These are phyloP conservation scores for Drymonia ruficornis DNA, from an alignment of 2,888 invertebrate genomes.

Conservation along the genomic window DNA sequence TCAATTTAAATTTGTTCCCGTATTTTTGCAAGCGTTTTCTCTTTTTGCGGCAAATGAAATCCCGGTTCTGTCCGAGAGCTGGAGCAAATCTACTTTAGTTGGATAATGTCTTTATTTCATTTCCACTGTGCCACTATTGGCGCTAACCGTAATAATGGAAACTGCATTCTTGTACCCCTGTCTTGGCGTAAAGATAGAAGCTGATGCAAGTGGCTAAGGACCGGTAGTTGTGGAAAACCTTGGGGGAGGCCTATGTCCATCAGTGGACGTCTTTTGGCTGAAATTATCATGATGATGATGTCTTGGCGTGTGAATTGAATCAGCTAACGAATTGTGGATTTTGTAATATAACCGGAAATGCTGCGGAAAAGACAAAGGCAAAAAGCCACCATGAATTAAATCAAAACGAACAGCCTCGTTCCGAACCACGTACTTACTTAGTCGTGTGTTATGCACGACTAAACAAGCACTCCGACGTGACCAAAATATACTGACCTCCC, in stretches of 20 bases:
- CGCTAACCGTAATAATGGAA: not conserved
- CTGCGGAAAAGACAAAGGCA: no score
- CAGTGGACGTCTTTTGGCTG: no score
- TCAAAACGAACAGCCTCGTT: slow-evolving; percentile 19
- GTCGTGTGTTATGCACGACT: slow-evolving; percentile 33
- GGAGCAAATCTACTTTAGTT: not conserved
- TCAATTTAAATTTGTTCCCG: not conserved
- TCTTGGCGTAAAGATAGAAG: no score
- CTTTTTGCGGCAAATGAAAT: not conserved
- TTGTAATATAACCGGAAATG: no score
- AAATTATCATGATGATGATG: no score
- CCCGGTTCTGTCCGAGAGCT: not conserved
- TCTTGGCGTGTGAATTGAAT: no score
- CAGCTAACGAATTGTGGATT: no score
- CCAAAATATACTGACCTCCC: slow-evolving; percentile 20
- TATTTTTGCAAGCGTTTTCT: not conserved
- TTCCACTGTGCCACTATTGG: not conserved
- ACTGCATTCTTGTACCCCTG: not conserved
- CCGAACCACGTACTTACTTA: slow-evolving; percentile 19
- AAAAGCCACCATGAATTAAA: slow-evolving; percentile 12
- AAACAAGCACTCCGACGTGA: slow-evolving; percentile 27
- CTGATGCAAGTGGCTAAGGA: no score
- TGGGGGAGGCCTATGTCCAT: no score
- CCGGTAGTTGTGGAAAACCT: no score
- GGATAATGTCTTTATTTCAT: not conserved